Evolutionary conservation across 2,113 vertebrate species (phyloP).

Genomic region (Typhlomys cinereus): DNA sequence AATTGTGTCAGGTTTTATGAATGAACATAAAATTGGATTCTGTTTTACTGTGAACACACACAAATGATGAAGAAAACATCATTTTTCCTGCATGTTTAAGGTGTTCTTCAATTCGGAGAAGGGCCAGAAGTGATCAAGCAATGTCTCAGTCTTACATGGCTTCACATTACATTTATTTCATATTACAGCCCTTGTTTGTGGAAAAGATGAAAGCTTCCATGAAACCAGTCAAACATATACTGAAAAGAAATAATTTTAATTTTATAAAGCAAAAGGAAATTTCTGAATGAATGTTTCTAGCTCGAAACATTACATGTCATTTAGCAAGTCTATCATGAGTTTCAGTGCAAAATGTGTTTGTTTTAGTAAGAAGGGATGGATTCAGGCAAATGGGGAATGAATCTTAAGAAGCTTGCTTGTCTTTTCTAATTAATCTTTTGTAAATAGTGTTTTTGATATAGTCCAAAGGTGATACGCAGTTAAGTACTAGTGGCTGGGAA

Average conservation of each 20-base stretch:
- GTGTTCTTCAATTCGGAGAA: background rate
- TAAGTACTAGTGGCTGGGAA: conserved; percentile 55
- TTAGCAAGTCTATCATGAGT: background rate
- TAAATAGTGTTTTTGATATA: conserved; percentile 68
- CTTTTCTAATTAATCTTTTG: conserved; percentile 65
- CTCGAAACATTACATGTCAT: background rate
- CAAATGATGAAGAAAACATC: background rate
- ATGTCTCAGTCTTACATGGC: background rate
- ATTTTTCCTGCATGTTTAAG: background rate
- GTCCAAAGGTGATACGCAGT: conserved; percentile 61
- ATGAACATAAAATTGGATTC: background rate
- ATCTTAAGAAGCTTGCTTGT: conserved; percentile 11
- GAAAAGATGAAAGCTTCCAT: background rate
- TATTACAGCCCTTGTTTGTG: background rate
- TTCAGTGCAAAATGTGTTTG: background rate
- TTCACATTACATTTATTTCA: background rate
- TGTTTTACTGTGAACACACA: conserved; percentile 15
- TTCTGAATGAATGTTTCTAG: background rate
- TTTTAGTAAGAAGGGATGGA: background rate
- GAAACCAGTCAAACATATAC: background rate
- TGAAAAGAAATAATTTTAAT: conserved; percentile 2
- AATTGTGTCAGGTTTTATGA: conserved; percentile 32
- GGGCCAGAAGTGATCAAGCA: background rate
- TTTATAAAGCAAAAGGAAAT: too few species aligned
- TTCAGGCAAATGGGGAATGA: conserved; percentile 43